Evolutionary conservation across 1,140 invertebrate species (phyloP).

Genomic region (Meteorus sp.): DNA sequence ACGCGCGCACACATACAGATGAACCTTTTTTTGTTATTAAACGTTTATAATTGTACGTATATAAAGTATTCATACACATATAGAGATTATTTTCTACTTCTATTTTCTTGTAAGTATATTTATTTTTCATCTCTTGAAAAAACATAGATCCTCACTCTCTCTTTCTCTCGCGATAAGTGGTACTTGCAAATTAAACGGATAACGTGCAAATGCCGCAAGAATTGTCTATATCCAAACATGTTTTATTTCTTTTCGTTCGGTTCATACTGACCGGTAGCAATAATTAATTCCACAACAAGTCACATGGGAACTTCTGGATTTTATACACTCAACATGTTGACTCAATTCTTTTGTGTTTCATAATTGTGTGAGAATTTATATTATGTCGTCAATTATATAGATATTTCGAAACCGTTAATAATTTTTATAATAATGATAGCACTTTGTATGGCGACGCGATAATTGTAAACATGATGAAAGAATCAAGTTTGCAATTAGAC

Average conservation of each 20-base stretch:
- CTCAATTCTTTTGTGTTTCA: background rate
- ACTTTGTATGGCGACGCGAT: background rate
- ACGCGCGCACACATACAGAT: too few relatives aligned
- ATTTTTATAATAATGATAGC: slow-evolving; percentile 1
- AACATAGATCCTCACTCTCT: slow-evolving; percentile 1
- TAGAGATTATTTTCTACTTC: background rate
- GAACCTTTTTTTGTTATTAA: background rate
- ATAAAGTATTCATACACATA: background rate
- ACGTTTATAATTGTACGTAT: background rate
- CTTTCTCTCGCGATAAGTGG: background rate
- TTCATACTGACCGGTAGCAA: background rate
- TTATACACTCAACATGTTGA: background rate
- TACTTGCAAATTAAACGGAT: background rate
- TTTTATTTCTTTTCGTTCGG: background rate
- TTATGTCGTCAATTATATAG: background rate
- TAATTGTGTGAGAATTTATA: background rate
- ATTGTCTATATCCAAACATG: background rate
- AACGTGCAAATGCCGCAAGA: background rate
- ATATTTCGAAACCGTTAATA: background rate
- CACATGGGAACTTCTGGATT: background rate
- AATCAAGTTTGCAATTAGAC: too few relatives aligned
- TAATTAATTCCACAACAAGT: slow-evolving; percentile 9
- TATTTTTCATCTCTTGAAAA: slow-evolving; percentile 4
- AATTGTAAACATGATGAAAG: too few relatives aligned
- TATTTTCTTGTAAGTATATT: slow-evolving; percentile 14